These are phyloP conservation scores for Neotoxoptera formosana DNA, from an alignment of 1,140 invertebrate species.

Conservation along the genomic window DNA sequence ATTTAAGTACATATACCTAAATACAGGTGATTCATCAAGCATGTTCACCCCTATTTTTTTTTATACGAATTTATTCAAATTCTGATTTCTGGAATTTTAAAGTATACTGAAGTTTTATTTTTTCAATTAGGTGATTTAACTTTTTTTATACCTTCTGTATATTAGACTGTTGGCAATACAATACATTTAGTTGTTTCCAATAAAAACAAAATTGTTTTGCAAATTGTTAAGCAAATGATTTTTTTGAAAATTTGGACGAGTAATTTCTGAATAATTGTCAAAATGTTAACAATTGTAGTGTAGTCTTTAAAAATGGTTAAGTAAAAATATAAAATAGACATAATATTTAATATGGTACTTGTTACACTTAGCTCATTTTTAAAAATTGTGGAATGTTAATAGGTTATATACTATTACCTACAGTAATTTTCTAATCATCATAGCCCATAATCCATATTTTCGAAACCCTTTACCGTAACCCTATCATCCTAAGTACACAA, in stretches of 20 bases:
- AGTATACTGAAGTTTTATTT: not conserved
- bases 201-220: not conserved
- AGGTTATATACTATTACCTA: no score
- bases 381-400: not conserved
- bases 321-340: not conserved
- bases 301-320: not conserved
- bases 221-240: no score
- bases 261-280: not conserved
- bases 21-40: not conserved
- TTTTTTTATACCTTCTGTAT: not conserved
- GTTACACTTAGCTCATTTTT: not conserved
- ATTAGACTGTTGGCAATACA: no score
- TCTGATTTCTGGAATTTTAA: not conserved
- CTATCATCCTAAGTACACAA: not conserved
- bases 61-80: not conserved
- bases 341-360: not conserved
- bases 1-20: not conserved
- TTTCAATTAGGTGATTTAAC: not conserved
- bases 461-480: no score
- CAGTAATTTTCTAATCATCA: not conserved
- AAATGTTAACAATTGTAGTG: not conserved
- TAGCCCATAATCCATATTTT: no score
- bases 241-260: not conserved
- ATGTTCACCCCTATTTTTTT: not conserved
- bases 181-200: no score